Conservation (phyloP, 2,888 invertebrate species). For the Autographa gamma region DNA sequence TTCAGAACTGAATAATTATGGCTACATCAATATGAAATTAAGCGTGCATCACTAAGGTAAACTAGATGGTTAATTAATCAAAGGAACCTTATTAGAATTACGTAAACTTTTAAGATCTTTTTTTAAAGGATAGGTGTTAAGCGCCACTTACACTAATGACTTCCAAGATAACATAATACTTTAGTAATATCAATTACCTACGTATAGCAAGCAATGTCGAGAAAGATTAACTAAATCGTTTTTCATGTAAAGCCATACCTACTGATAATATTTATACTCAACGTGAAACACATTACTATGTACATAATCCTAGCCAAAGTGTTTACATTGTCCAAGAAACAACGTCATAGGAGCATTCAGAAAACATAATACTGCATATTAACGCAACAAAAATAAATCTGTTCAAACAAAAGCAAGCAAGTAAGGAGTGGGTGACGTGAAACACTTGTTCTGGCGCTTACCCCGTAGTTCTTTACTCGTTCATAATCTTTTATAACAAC, state of each 20-base stretch:
- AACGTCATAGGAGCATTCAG: slow-evolving; percentile 13
- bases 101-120: no score
- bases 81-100: no score
- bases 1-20: slow-evolving; percentile 19
- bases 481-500: slow-evolving; percentile 68
- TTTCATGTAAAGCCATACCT: not conserved
- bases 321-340: slow-evolving; percentile 10
- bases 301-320: not conserved
- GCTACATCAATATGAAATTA: not conserved
- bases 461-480: slow-evolving; percentile 69
- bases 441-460: slow-evolving; percentile 66
- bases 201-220: not conserved
- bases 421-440: slow-evolving; percentile 48
- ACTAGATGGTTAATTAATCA: no score
- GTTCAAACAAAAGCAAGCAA: slow-evolving; percentile 44
- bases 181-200: not conserved
- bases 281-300: not conserved
- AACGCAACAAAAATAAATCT: slow-evolving; percentile 32
- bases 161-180: not conserved
- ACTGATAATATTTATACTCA: not conserved
- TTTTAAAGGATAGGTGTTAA: not conserved
- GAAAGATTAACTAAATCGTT: slow-evolving; percentile 1
- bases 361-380: slow-evolving; percentile 21
- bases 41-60: no score
- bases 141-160: not conserved